Conservation (phyloP, 2,797 vertebrate species). For the Zalophus californianus region DNA sequence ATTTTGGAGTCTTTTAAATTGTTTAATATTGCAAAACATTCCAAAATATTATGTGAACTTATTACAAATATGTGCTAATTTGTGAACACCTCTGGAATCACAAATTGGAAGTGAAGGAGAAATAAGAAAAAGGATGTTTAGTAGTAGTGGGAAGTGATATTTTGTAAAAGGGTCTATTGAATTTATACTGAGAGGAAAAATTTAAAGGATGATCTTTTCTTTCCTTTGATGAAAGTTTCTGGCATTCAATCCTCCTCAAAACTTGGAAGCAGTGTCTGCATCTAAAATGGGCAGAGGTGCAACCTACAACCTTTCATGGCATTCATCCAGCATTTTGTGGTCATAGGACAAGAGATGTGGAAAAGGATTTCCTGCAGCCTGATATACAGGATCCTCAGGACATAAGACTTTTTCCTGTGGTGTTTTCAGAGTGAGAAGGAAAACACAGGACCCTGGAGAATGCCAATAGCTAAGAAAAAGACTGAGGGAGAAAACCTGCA, state of each 20-base stretch:
- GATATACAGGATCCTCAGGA: background rate
- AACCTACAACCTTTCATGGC: background rate
- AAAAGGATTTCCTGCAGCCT: background rate
- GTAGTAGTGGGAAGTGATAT: background rate
- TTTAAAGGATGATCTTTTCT: background rate
- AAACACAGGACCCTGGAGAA: background rate
- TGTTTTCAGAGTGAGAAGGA: background rate
- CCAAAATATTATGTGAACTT: background rate
- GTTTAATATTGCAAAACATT: slow-evolving; percentile 20
- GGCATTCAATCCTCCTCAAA: background rate
- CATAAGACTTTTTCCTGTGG: background rate
- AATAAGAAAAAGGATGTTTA: background rate
- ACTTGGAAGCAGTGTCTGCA: background rate
- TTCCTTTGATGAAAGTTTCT: background rate
- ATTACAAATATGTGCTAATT: background rate
- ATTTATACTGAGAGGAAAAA: background rate
- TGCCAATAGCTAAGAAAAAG: background rate
- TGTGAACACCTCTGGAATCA: background rate
- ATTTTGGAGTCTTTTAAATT: background rate
- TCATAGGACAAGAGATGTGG: background rate
- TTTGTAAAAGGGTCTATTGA: background rate
- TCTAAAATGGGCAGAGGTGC: background rate
- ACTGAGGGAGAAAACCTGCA: background rate
- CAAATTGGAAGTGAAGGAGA: background rate
- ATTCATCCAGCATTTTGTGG: background rate